phyloP scores from a whole-genome alignment of 2,113 vertebrate species.

The Gallinago undulata region DNA sequence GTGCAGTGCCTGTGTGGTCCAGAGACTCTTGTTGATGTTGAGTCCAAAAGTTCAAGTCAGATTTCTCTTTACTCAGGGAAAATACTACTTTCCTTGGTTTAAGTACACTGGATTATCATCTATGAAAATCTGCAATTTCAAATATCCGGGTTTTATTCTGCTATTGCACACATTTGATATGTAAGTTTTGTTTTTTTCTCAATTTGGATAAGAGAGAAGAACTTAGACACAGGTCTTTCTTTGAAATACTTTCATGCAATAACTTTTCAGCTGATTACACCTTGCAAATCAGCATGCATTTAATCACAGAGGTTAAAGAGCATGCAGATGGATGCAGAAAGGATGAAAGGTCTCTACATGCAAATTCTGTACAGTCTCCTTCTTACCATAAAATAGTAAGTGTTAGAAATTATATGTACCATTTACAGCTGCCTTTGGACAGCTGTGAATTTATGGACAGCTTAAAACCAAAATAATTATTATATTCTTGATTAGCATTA shows the following conservation, averaged over 20 bases:
- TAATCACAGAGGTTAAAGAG: neutral
- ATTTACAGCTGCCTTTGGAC: neutral
- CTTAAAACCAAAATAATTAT: neutral
- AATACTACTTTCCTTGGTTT: neutral
- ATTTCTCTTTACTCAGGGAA: neutral
- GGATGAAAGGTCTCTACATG: neutral
- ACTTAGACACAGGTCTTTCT: neutral
- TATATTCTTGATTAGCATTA: neutral
- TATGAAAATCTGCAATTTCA: neutral
- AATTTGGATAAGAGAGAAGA: neutral
- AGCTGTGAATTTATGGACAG: neutral
- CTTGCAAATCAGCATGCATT: neutral
- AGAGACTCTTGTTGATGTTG: neutral
- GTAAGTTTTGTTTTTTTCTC: neutral
- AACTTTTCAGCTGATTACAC: neutral
- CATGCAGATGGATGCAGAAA: neutral
- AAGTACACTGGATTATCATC: neutral
- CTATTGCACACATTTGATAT: neutral
- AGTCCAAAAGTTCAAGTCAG: neutral
- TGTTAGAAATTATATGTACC: neutral
- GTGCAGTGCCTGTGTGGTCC: neutral
- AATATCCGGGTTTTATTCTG: neutral
- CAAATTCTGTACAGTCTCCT: neutral
- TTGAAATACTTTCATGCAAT: neutral
- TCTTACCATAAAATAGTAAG: neutral